These are phyloP conservation scores for Pedicia rivosa DNA, from an alignment of 2,888 invertebrate genomes.

Conservation along the genomic window DNA sequence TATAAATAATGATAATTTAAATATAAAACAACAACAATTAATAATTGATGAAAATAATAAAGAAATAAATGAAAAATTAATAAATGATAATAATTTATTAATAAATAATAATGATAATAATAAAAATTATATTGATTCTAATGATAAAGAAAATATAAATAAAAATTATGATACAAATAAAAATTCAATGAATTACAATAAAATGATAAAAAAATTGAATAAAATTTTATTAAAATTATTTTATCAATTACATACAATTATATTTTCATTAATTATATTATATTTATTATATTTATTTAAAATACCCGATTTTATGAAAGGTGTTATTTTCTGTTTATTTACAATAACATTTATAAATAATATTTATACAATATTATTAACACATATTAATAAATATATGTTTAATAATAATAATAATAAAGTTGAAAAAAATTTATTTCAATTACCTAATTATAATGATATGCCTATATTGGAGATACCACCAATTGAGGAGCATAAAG, in stretches of 20 bases:
- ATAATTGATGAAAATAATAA: not conserved
- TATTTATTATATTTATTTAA: constrained; percentile 9
- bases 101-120: not conserved
- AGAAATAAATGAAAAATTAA: not conserved
- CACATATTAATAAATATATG: not conserved
- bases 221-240: not conserved
- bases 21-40: too few relatives aligned
- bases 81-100: not conserved
- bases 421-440: constrained; percentile 20
- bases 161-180: not conserved
- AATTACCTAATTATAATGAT: constrained; percentile 23
- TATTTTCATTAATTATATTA: constrained; percentile 6
- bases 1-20: too few relatives aligned
- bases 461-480: constrained; percentile 36
- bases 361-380: not conserved
- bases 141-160: not conserved
- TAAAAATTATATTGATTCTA: not conserved
- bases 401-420: constrained; percentile 9
- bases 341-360: constrained; percentile 19
- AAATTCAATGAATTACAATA: not conserved
- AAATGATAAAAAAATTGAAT: constrained; percentile 1
- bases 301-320: constrained; percentile 24
- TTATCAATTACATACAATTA: not conserved
- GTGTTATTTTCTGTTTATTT: constrained; percentile 22
- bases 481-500: constrained; percentile 40